phyloP scores from a whole-genome alignment of 2,888 invertebrate genomes.

The Oscheius myriophilus region DNA sequence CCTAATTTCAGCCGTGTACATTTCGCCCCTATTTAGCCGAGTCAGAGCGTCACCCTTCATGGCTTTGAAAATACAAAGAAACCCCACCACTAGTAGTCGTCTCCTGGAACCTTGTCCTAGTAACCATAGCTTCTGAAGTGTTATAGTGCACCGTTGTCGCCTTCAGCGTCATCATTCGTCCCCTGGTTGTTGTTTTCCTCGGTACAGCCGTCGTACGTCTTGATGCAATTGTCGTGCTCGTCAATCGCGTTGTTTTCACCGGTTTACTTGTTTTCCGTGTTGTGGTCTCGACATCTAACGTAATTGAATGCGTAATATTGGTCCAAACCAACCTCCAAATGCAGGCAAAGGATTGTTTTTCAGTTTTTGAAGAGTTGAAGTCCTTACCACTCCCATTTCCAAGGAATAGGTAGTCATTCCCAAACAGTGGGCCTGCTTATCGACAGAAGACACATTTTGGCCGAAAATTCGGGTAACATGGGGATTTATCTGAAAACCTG shows the following conservation, averaged over 20 bases:
- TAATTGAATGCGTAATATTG: neutral
- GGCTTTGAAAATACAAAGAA: too few relatives aligned
- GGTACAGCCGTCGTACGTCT: neutral
- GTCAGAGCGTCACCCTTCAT: too few relatives aligned
- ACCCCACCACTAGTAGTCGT: constrained; percentile 9
- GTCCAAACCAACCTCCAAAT: constrained; percentile 40
- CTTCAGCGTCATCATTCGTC: constrained; percentile 12
- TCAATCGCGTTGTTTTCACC: neutral
- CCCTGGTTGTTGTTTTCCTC: constrained; percentile 9
- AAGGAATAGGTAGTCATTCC: constrained; percentile 34
- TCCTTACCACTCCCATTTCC: constrained; percentile 52
- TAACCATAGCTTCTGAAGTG: constrained; percentile 7
- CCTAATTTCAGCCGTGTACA: too few relatives aligned
- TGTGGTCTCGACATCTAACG: neutral
- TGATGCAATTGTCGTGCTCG: constrained; percentile 15
- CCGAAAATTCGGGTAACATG: constrained; percentile 18
- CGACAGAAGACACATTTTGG: neutral
- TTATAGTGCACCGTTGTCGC: neutral
- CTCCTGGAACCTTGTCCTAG: constrained; percentile 12
- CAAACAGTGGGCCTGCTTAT: constrained; percentile 30
- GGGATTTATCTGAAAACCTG: constrained; percentile 12
- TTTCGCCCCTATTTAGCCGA: too few relatives aligned
- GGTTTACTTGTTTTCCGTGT: neutral
- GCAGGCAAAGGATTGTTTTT: constrained; percentile 48
- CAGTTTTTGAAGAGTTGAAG: constrained; percentile 41